A percentile compares a stretch with the other conserved stretches of the same genome.
Evolutionary conservation across 1,140 invertebrate genomes (phyloP).

Genomic region (Macrosteles quadrilineatus): DNA sequence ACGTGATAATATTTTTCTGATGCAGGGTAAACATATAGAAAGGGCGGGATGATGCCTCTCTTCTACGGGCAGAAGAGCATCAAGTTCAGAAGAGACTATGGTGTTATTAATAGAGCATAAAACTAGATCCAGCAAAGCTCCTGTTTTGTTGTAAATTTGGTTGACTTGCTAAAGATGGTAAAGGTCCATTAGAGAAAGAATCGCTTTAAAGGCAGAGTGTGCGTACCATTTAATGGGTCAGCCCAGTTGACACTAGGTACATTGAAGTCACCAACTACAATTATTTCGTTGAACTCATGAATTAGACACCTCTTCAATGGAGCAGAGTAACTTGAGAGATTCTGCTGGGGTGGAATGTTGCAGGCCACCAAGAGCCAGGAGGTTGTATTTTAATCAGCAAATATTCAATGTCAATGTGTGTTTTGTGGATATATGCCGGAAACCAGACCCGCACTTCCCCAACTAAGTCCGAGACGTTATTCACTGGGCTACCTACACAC

Average conservation of each 20-base stretch:
- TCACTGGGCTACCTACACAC: no score
- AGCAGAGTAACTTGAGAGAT: neutral
- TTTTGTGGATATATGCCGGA: no score
- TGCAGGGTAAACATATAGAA: no score
- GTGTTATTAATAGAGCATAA: neutral
- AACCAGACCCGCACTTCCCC: no score
- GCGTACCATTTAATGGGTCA: neutral
- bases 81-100: neutral
- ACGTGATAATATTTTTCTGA: no score
- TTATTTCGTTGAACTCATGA: neutral
- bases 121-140: neutral
- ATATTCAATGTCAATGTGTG: no score
- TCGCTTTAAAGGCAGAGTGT: neutral
- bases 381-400: no score
- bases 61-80: no score
- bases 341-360: neutral
- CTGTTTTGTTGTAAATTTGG: slow-evolving; percentile 26
- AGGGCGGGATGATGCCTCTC: no score
- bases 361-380: no score
- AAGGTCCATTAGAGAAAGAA: neutral
- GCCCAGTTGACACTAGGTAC: neutral
- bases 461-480: no score
- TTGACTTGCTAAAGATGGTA: neutral
- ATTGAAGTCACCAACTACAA: neutral
- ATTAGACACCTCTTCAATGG: neutral